A percentile compares a stretch with the other conserved stretches of the same genome.
Evolutionary conservation across 2,888 invertebrate species (phyloP).

Genomic region (Xestobium rufovillosum): DNA sequence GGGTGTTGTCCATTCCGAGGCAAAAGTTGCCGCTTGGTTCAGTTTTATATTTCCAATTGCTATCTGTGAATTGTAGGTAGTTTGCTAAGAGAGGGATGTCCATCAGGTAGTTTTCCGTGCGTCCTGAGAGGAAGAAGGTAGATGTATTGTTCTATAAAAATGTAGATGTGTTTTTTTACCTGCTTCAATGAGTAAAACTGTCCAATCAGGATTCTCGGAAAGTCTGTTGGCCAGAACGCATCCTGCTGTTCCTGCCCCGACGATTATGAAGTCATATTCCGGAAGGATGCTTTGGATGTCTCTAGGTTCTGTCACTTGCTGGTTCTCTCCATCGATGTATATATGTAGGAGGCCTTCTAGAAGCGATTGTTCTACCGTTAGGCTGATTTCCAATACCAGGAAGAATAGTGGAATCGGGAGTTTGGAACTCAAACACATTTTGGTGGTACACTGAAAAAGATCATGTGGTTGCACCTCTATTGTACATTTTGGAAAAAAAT

Average conservation of each 20-base stretch:
- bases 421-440: background rate
- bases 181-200: conserved; percentile 65
- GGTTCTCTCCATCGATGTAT: conserved; percentile 47
- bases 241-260: conserved; percentile 77
- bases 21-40: conserved; percentile 67
- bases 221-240: conserved; percentile 68
- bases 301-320: conserved; percentile 48
- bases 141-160: background rate
- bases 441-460: background rate
- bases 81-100: conserved; percentile 68
- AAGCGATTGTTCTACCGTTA: conserved; percentile 25
- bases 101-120: conserved; percentile 61
- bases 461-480: background rate
- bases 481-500: no score
- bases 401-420: background rate
- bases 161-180: conserved; percentile 45
- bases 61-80: conserved; percentile 61
- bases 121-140: conserved; percentile 42
- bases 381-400: background rate
- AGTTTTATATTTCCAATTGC: conserved; percentile 78
- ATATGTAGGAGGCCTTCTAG: conserved; percentile 49
- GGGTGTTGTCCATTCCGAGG: conserved; percentile 64
- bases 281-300: conserved; percentile 46
- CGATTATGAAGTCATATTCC: conserved; percentile 69
- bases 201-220: conserved; percentile 61